Conservation (phyloP, 2,888 invertebrate genomes). For the Coelopa pilipes region DNA sequence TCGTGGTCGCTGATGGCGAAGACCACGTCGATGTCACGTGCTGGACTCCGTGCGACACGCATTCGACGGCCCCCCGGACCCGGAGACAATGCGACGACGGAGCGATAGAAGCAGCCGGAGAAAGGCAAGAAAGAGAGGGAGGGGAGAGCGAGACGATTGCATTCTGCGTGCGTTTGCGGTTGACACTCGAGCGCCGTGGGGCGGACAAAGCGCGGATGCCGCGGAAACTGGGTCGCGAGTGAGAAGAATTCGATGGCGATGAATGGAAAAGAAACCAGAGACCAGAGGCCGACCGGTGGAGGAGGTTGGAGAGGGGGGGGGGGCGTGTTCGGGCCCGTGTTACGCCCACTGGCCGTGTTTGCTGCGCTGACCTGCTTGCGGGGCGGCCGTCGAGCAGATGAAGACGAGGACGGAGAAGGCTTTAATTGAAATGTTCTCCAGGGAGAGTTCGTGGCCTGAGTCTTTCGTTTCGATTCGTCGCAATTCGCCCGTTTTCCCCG, state of each 20-base stretch:
- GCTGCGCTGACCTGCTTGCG: neutral
- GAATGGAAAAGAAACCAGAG: neutral
- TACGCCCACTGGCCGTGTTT: too few relatives aligned
- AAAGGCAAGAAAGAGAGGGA: neutral
- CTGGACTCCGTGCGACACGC: too few relatives aligned
- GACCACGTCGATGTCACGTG: too few relatives aligned
- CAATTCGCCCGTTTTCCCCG: too few relatives aligned
- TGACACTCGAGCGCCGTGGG: conserved; percentile 29
- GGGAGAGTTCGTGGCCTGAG: neutral
- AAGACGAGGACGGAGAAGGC: too few relatives aligned
- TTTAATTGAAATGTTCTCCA: too few relatives aligned
- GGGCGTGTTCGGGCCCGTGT: neutral
- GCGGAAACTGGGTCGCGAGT: conserved; percentile 7
- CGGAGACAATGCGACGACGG: too few relatives aligned
- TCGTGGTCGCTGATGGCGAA: too few relatives aligned
- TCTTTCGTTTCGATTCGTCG: too few relatives aligned
- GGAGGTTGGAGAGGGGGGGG: too few relatives aligned
- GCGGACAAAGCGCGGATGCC: neutral
- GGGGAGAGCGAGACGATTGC: neutral
- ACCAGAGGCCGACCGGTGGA: neutral
- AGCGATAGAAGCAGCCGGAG: neutral
- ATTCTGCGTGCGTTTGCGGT: conserved; percentile 19
- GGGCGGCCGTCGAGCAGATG: too few relatives aligned
- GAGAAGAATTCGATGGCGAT: neutral
- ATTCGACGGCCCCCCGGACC: too few relatives aligned